These are phyloP conservation scores for Spilarctia lutea DNA, from an alignment of 2,888 invertebrate species.

Conservation along the genomic window DNA sequence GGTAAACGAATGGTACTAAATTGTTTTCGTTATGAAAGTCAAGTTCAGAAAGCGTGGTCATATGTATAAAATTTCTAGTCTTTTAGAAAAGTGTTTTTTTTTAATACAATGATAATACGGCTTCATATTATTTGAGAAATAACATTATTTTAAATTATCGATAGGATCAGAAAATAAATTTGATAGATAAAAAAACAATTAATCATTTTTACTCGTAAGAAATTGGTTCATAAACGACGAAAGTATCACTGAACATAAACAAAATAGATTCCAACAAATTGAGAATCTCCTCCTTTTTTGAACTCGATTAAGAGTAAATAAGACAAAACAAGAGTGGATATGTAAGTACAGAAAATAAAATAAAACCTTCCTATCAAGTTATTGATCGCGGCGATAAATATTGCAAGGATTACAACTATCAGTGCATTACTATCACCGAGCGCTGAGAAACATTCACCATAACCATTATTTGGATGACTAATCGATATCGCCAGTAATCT, in stretches of 20 bases:
- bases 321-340: neutral
- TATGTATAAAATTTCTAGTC: neutral
- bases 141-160: neutral
- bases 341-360: neutral
- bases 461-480: conserved; percentile 11
- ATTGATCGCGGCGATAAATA: conserved; percentile 8
- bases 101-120: neutral
- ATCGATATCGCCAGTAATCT: conserved; percentile 15
- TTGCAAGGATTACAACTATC: conserved; percentile 15
- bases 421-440: conserved; percentile 17
- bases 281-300: too few species aligned
- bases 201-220: neutral
- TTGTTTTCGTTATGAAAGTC: conserved; percentile 31
- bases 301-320: neutral
- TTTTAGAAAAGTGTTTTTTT: neutral
- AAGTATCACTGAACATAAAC: too few species aligned
- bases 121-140: neutral
- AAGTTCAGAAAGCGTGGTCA: conserved; percentile 6
- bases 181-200: neutral
- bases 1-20: conserved; percentile 33
- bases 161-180: neutral
- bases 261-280: too few species aligned
- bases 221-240: too few species aligned
- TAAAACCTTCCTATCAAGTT: neutral
- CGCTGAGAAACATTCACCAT: neutral